phyloP scores from a whole-genome alignment of 2,113 vertebrate species.

The Melanocharis versteri region DNA sequence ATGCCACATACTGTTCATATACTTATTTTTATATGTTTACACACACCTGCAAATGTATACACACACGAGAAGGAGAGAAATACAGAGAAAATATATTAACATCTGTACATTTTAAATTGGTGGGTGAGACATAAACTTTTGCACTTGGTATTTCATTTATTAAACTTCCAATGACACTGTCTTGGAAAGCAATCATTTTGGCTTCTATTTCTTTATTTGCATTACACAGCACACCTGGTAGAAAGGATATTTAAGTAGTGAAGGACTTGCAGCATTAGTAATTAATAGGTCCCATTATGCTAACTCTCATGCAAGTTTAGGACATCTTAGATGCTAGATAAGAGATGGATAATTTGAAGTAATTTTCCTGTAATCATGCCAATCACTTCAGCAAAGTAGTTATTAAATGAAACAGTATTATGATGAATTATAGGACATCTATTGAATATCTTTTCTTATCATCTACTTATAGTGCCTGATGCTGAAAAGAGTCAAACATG shows the following conservation, averaged over 20 bases:
- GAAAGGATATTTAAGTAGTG: slow-evolving; percentile 69
- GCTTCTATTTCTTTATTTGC: slow-evolving; percentile 71
- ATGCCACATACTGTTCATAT: background rate
- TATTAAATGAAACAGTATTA: slow-evolving; percentile 85
- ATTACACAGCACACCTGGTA: slow-evolving; percentile 69
- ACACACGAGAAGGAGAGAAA: background rate
- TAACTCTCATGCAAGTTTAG: slow-evolving; percentile 80
- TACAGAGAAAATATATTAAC: background rate
- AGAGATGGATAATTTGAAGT: slow-evolving; percentile 86
- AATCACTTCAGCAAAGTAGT: slow-evolving; percentile 86
- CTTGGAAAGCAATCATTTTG: slow-evolving; percentile 49
- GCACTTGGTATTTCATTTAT: slow-evolving; percentile 56
- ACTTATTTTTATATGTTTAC: background rate
- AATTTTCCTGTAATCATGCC: slow-evolving; percentile 86
- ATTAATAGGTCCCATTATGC: slow-evolving; percentile 82
- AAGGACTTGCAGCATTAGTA: slow-evolving; percentile 80
- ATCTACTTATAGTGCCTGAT: slow-evolving; percentile 70
- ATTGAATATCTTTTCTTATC: slow-evolving; percentile 80
- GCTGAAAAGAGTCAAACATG: slow-evolving; percentile 72
- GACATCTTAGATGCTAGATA: slow-evolving; percentile 83
- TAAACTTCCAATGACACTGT: slow-evolving; percentile 59
- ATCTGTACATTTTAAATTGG: background rate
- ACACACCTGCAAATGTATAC: background rate
- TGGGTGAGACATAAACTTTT: background rate
- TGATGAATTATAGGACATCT: slow-evolving; percentile 83